Evolutionary conservation across 2,888 invertebrate species (phyloP).

Genomic region (Noctua janthe): DNA sequence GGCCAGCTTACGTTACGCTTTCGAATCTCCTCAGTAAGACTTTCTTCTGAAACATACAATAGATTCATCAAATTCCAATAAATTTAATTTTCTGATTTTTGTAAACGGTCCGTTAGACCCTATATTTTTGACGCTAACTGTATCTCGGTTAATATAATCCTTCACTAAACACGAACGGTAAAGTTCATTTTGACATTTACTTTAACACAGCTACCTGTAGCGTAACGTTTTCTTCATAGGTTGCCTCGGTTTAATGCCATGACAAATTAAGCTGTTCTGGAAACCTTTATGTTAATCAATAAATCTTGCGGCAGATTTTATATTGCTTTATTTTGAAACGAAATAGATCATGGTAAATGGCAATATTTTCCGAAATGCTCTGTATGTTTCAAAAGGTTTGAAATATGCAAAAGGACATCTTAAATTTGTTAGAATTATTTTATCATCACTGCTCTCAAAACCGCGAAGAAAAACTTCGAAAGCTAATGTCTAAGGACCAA

Average conservation of each 20-base stretch:
- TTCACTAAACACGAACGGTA: constrained; percentile 55
- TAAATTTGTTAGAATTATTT: background rate
- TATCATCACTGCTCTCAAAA: background rate
- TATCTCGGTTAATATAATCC: constrained; percentile 54
- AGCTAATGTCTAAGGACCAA: background rate
- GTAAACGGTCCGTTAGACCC: background rate
- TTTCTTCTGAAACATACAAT: background rate
- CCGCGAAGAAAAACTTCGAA: background rate
- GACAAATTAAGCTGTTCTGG: constrained; percentile 59
- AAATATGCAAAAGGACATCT: background rate
- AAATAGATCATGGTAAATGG: background rate
- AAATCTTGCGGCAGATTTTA: constrained; percentile 30
- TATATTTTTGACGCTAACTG: background rate
- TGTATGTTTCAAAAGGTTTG: background rate
- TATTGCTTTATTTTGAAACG: constrained; percentile 25
- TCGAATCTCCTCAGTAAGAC: background rate
- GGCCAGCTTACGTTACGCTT: background rate
- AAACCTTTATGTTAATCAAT: constrained; percentile 33
- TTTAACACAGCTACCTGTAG: constrained; percentile 55
- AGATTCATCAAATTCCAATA: background rate
- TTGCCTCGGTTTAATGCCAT: constrained; percentile 50
- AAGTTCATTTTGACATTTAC: constrained; percentile 70
- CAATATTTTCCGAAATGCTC: constrained; percentile 12
- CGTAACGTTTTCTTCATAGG: constrained; percentile 51
- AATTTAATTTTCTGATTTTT: background rate